phyloP scores from a whole-genome alignment of 2,797 vertebrate genomes.

The Acanthurus leucopareius region DNA sequence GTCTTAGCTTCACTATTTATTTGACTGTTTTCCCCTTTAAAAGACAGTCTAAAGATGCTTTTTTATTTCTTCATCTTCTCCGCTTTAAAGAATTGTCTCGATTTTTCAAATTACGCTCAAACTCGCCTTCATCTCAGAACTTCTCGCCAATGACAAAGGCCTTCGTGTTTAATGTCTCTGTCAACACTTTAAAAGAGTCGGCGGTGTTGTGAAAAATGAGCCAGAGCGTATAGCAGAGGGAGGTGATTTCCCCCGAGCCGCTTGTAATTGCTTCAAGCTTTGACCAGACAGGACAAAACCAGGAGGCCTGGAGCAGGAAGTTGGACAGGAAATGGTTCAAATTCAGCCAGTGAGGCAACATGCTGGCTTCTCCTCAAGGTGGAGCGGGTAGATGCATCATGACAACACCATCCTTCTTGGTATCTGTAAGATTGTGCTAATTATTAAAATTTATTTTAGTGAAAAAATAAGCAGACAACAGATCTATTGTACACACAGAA shows the following conservation, averaged over 20 bases:
- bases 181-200: slow-evolving; percentile 76
- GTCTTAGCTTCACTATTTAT: not conserved
- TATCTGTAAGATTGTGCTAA: not conserved
- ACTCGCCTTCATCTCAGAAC: slow-evolving; percentile 34
- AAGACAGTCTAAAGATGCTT: not conserved
- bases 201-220: slow-evolving; percentile 81
- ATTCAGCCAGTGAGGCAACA: slow-evolving; percentile 70
- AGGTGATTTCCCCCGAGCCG: slow-evolving; percentile 80
- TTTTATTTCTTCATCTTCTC: slow-evolving; percentile 18
- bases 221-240: slow-evolving; percentile 61
- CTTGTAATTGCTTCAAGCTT: slow-evolving; percentile 86
- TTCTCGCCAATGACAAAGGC: slow-evolving; percentile 53
- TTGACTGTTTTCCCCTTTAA: not conserved
- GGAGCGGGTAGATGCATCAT: slow-evolving; percentile 26
- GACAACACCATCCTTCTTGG: slow-evolving; percentile 6
- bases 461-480: not conserved
- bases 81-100: not conserved
- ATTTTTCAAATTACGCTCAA: slow-evolving; percentile 4
- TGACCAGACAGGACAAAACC: slow-evolving; percentile 76
- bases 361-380: slow-evolving; percentile 37
- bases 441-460: not conserved
- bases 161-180: slow-evolving; percentile 78
- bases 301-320: slow-evolving; percentile 80
- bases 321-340: slow-evolving; percentile 82
- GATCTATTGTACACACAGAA: not conserved